A percentile compares a stretch with the other conserved stretches of the same genome.
Evolutionary conservation across 2,888 invertebrate species (phyloP).

Genomic region (Lomographa bimaculata): DNA sequence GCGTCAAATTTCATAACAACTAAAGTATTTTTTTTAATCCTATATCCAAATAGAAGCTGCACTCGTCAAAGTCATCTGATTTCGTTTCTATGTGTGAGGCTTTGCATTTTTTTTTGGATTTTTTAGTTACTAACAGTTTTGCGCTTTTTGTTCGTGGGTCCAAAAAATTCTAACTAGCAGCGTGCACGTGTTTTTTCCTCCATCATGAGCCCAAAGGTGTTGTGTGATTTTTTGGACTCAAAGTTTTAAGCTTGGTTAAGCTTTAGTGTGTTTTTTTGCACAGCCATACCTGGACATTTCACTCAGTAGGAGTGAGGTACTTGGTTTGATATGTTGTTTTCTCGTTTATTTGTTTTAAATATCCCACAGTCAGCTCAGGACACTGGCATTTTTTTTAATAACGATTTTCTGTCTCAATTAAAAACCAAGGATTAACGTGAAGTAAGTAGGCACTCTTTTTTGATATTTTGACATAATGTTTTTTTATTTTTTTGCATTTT

Average conservation of each 20-base stretch:
- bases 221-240: slow-evolving; percentile 80
- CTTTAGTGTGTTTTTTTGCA: slow-evolving; percentile 76
- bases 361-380: slow-evolving; percentile 61
- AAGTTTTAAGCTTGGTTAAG: too few species aligned
- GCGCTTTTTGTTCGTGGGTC: slow-evolving; percentile 66
- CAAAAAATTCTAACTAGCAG: slow-evolving; percentile 69
- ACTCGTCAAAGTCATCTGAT: slow-evolving; percentile 51
- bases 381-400: slow-evolving; percentile 55
- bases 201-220: slow-evolving; percentile 75
- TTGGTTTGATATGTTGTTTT: slow-evolving; percentile 53
- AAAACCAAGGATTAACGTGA: slow-evolving; percentile 64
- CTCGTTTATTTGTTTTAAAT: slow-evolving; percentile 40
- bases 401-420: slow-evolving; percentile 43
- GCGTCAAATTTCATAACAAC: too few species aligned
- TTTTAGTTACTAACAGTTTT: slow-evolving; percentile 58
- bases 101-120: slow-evolving; percentile 39
- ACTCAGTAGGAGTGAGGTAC: slow-evolving; percentile 72
- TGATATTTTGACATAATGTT: slow-evolving; percentile 32
- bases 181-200: slow-evolving; percentile 42
- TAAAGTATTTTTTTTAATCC: too few species aligned
- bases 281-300: slow-evolving; percentile 81
- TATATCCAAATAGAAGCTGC: too few species aligned
- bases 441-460: slow-evolving; percentile 56
- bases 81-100: slow-evolving; percentile 65
- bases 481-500: slow-evolving; percentile 53